Evolutionary conservation across 2,113 vertebrate species (phyloP).

Genomic region (Amazona vittata): DNA sequence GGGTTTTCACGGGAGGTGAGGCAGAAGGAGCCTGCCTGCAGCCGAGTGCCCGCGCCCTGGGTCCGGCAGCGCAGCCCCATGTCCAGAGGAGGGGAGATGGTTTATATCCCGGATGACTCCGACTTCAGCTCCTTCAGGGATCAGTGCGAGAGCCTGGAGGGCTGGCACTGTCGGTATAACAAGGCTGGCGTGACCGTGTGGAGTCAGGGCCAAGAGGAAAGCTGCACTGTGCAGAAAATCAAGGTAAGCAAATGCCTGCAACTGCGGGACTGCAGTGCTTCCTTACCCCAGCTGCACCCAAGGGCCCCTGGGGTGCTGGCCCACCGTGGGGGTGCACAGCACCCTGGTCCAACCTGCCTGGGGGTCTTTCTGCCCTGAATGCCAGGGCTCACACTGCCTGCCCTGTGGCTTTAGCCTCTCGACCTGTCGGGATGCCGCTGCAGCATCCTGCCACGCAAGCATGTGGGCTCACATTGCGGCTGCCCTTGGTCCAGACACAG

Average conservation of each 20-base stretch:
- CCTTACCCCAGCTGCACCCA: background rate
- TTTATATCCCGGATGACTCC: constrained; percentile 85
- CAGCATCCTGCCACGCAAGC: background rate
- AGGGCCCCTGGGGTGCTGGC: background rate
- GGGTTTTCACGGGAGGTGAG: background rate
- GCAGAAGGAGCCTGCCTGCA: background rate
- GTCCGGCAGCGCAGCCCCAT: background rate
- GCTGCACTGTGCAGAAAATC: constrained; percentile 83
- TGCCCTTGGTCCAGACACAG: background rate
- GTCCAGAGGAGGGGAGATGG: constrained; percentile 49
- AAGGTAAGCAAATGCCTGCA: constrained; percentile 75
- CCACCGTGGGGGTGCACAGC: background rate
- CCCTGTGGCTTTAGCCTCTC: background rate
- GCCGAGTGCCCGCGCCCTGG: fast-evolving
- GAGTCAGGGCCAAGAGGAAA: constrained; percentile 79
- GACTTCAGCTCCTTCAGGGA: constrained; percentile 86
- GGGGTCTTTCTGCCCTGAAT: background rate
- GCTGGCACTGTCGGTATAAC: constrained; percentile 84
- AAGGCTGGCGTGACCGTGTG: constrained; percentile 83
- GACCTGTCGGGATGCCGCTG: background rate
- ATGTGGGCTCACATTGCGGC: background rate
- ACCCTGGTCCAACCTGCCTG: background rate
- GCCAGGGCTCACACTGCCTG: background rate
- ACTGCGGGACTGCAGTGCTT: background rate
- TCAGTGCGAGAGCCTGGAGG: constrained; percentile 80